phyloP scores from a whole-genome alignment of 2,888 invertebrate species.

The Antheraea assamensis region DNA sequence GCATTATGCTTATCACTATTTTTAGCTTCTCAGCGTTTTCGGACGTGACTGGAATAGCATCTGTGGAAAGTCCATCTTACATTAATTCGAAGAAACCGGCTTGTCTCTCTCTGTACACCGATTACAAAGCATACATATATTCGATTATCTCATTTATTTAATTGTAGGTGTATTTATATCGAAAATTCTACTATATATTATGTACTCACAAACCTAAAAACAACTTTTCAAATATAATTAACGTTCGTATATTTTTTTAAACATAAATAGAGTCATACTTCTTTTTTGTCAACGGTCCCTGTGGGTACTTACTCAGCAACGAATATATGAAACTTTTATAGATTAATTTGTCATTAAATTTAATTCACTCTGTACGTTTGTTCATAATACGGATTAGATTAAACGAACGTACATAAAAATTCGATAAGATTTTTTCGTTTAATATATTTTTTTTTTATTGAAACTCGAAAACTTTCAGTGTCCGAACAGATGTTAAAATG shows the following conservation, averaged over 20 bases:
- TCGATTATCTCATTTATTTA: neutral
- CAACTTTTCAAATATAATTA: too few species aligned
- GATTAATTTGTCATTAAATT: neutral
- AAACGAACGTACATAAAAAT: neutral
- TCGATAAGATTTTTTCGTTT: neutral
- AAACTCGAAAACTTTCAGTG: neutral
- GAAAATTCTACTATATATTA: neutral
- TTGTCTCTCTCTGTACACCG: neutral
- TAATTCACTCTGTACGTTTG: neutral
- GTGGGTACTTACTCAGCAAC: too few species aligned
- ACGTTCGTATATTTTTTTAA: too few species aligned
- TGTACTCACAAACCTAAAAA: neutral
- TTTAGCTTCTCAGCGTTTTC: constrained; percentile 23
- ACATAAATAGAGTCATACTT: too few species aligned
- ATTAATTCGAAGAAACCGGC: neutral
- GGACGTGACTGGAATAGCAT: constrained; percentile 26
- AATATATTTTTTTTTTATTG: neutral
- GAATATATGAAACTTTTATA: too few species aligned
- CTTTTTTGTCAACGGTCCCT: too few species aligned
- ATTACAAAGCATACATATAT: neutral
- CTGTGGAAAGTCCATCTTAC: neutral
- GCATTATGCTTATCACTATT: constrained; percentile 20
- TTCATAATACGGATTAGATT: neutral
- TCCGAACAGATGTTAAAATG: neutral
- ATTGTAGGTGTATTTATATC: neutral